Base-by-base conservation (phyloP, 92 coral and sea anemone genomes). In the Parazoanthus atlanticus region DNA sequence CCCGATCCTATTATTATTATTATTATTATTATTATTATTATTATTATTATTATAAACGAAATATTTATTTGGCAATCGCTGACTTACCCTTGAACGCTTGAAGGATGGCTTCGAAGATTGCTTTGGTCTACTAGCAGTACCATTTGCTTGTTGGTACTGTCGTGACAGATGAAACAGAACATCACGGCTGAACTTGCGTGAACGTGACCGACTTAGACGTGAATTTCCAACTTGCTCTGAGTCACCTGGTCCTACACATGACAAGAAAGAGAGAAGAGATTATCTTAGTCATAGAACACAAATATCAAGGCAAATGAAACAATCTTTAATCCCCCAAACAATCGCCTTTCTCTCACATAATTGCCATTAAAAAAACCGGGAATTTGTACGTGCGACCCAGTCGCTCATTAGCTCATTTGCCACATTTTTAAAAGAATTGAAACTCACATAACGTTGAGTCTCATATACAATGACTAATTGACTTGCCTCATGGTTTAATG, bases 111-210 rank as follows among this genome's bases (percentile, higher is more conserved):
- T 86, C 12, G 96, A 86, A 32, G 93, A 76, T 12, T 92, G 80
- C 80, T 94, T 94, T 85, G 80, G 69, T n/a, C 93, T 31, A 52
- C 86, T 84, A 65, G 38, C 86, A 21, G 88, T 43, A 21, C 76
- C 91, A 69, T 67, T 83, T 69, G 86, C 26, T 54, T 94, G 98
- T 86, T 89, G 92, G 36, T 95, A 95, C 74, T 95, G 98, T 28
- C 98, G 94, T 6, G 98, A 95, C 81, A 95, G 87, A 61, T 95
- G 98, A 52, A 95, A 93, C 30, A 95, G 82, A 23, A 95, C 98
- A 80, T 95, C 98, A 23, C 98, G 90, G 80, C 98, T 95, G 83
- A 95, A 95, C 76, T 95, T 95, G 58, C 98, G 91, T 47, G 98
- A 93, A 49, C 93, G 89, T n/a, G 98, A 85, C 73, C 94, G 90